Percentiles rank a stretch among this genome's conserved stretches.
phyloP scores from a whole-genome alignment of 2,797 vertebrate species.

The Bufotes viridis region DNA sequence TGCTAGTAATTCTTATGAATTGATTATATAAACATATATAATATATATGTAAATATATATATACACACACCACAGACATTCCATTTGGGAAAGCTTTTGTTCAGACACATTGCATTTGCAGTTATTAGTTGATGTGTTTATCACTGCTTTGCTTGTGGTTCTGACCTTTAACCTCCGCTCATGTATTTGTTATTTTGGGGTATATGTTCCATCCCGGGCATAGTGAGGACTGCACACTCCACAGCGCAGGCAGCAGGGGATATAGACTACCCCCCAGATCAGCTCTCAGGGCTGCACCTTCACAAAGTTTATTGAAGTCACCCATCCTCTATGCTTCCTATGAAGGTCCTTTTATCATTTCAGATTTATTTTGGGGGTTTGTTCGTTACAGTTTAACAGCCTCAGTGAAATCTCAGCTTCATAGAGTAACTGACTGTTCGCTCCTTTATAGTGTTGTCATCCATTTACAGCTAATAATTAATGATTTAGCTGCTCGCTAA shows the following conservation, averaged over 20 bases:
- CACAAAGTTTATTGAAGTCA: conserved; percentile 14
- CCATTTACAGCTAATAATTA: conserved; percentile 48
- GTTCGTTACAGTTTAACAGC: conserved; percentile 34
- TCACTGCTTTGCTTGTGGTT: conserved; percentile 52
- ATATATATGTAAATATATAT: neutral
- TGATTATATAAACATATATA: neutral
- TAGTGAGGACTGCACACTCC: conserved; percentile 12
- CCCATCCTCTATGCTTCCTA: neutral
- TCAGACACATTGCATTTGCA: conserved; percentile 39
- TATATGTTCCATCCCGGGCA: conserved; percentile 44
- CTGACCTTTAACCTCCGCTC: conserved; percentile 50
- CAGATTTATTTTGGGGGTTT: conserved; percentile 6
- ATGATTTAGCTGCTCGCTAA: conserved; percentile 42
- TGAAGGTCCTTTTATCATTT: neutral
- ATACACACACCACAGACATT: conserved; percentile 2
- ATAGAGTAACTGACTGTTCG: conserved; percentile 22
- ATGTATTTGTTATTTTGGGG: conserved; percentile 47
- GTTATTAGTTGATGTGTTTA: conserved; percentile 54
- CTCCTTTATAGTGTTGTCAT: conserved; percentile 50
- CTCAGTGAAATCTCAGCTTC: conserved; percentile 5
- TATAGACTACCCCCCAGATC: neutral
- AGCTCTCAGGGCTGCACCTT: neutral
- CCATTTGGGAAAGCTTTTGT: conserved; percentile 44
- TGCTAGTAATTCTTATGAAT: neutral
- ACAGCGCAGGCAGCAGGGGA: neutral